These are phyloP conservation scores for Arrhamphus sclerolepis DNA, from an alignment of 2,797 vertebrate species.

Conservation along the genomic window DNA sequence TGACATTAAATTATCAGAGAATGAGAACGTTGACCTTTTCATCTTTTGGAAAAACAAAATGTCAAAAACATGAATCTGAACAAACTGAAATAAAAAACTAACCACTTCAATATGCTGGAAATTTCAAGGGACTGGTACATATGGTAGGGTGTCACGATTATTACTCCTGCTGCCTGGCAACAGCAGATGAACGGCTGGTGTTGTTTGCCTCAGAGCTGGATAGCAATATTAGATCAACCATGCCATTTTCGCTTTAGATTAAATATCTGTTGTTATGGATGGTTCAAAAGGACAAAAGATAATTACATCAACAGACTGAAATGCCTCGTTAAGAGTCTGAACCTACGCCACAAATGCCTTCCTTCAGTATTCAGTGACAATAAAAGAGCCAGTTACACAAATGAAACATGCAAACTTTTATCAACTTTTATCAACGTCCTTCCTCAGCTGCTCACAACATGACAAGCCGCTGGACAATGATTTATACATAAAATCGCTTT, in stretches of 20 bases:
- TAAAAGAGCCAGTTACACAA: neutral
- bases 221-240: conserved; percentile 1
- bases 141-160: conserved; percentile 26
- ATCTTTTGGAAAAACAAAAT: conserved; percentile 18
- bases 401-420: neutral
- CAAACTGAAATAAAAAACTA: conserved; percentile 5
- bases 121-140: conserved; percentile 10
- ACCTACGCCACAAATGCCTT: neutral
- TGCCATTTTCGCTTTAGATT: neutral
- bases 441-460: neutral
- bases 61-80: conserved; percentile 15
- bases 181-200: conserved; percentile 14
- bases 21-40: conserved; percentile 2
- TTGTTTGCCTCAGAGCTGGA: conserved; percentile 3
- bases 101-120: conserved; percentile 11
- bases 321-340: fast-evolving
- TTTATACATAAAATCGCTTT: conserved; percentile 63
- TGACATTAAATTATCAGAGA: neutral
- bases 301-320: neutral
- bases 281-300: neutral
- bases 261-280: neutral
- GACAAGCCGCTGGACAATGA: conserved; percentile 48
- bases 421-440: neutral
- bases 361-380: neutral
- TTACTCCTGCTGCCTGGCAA: conserved; percentile 32